A percentile compares a stretch with the other conserved stretches of the same genome.
Evolutionary conservation across 2,888 invertebrate species (phyloP).

Genomic region (Pseudococcus viburni): DNA sequence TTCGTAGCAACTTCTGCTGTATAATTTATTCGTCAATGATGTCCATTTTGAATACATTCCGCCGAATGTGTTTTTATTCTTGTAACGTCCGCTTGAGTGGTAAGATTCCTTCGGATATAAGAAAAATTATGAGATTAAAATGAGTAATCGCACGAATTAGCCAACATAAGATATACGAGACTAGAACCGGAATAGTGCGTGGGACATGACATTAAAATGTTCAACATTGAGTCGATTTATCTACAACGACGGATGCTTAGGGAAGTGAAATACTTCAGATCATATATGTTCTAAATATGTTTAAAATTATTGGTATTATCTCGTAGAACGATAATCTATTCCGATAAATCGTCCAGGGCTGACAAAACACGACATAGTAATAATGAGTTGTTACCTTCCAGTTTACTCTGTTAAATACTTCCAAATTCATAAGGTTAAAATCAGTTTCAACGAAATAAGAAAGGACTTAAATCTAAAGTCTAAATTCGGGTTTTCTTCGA

Average conservation of each 20-base stretch:
- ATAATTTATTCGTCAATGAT: constrained; percentile 77
- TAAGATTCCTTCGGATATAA: constrained; percentile 56
- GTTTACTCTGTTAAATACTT: constrained; percentile 85
- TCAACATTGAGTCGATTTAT: too few species aligned
- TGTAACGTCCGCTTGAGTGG: constrained; percentile 59
- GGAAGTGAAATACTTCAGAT: too few species aligned
- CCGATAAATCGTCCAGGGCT: not conserved
- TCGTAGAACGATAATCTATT: not conserved
- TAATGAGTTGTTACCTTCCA: constrained; percentile 76
- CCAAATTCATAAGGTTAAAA: constrained; percentile 80
- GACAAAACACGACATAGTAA: not conserved
- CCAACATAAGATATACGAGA: not conserved
- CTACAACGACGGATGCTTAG: too few species aligned
- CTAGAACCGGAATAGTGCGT: not conserved
- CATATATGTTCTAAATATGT: too few species aligned
- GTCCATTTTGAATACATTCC: constrained; percentile 89
- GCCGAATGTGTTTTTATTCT: constrained; percentile 39
- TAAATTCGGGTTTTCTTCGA: not conserved
- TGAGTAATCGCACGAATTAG: not conserved
- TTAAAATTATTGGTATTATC: not conserved
- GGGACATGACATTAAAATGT: too few species aligned
- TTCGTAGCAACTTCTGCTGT: constrained; percentile 50
- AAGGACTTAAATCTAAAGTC: not conserved
- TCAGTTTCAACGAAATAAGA: constrained; percentile 2
- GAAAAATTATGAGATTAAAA: not conserved